Base-by-base conservation (phyloP, 1,140 invertebrate genomes). In the Bilobella aurantiaca region DNA sequence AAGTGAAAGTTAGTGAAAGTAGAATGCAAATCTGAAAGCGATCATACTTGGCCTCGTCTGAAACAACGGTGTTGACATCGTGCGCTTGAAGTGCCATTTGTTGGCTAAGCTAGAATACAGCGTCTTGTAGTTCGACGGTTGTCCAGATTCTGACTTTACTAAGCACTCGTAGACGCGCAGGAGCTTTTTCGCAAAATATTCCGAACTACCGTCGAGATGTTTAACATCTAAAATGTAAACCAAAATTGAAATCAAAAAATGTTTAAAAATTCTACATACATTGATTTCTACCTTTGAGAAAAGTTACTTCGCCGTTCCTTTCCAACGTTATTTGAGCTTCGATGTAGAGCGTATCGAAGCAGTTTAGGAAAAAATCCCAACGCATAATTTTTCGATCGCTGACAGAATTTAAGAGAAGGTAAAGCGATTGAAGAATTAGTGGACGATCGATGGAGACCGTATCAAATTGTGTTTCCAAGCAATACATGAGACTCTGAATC, bases 321-420 rank as follows among this genome's bases (percentile, higher is more conserved):
- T 94, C 90, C 67, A 91, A 80, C 74, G 85, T 87, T 30, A 97
- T 87, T 79, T 98, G 94, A 1, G 93, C 91, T 79, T 99, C 97
- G 14, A 99, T 78, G 73, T 95, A 96, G 1, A 99, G 79, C 0
- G 91, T 88, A 75, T 99, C 96, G 77, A 99, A 98, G 57, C 96
- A 84, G 77, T 94, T 94, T 2, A 98, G 81, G 76, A 99, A 99
- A 80, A 99, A 99, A 65, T 98, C 93, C 96, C 96, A 99, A 1
- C 87, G 86, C 5, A 99, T 81, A 66, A 98, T 91, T 69, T 86
- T 85, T 42, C 93, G 81, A 75, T 97, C 91, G 67, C 88, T 89
- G 1, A 99, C 82, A 3, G 91, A 88, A 75, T 95, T 96, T 74
- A 95, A 90, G 1, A 99, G 81, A 75, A 98, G 91, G 78, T 95